Conservation (phyloP, 2,113 vertebrate genomes). For the Eira barbara region DNA sequence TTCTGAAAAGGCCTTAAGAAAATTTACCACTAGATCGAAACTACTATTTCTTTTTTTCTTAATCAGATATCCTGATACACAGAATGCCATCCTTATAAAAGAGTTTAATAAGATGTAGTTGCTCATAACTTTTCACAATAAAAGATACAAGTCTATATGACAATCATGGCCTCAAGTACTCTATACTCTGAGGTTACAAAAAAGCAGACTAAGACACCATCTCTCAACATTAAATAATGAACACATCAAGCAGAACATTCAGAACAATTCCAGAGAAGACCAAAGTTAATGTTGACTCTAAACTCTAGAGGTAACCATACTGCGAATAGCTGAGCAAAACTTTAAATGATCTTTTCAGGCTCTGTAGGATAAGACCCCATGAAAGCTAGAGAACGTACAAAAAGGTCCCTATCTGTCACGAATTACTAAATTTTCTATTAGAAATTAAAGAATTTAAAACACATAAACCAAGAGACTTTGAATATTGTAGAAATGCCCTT, state of each 20-base stretch:
- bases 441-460: background rate
- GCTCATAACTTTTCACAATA: background rate
- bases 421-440: constrained; percentile 6
- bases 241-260: background rate
- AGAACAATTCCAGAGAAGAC: background rate
- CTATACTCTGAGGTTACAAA: background rate
- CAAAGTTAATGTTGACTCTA: background rate
- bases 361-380: background rate
- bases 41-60: background rate
- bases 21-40: background rate
- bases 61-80: background rate
- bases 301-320: background rate
- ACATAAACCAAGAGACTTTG: background rate
- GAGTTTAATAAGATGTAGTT: background rate
- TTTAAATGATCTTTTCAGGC: constrained; percentile 6
- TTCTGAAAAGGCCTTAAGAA: background rate
- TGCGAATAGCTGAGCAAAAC: background rate
- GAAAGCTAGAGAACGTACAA: background rate
- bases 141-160: background rate
- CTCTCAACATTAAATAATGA: background rate
- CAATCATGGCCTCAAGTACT: background rate
- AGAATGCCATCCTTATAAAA: background rate
- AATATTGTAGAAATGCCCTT: background rate
- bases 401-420: background rate
- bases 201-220: background rate